A percentile compares a stretch with the other conserved stretches of the same genome.
These are phyloP conservation scores for Margarornis squamiger DNA, from an alignment of 2,797 vertebrate species.

Conservation along the genomic window DNA sequence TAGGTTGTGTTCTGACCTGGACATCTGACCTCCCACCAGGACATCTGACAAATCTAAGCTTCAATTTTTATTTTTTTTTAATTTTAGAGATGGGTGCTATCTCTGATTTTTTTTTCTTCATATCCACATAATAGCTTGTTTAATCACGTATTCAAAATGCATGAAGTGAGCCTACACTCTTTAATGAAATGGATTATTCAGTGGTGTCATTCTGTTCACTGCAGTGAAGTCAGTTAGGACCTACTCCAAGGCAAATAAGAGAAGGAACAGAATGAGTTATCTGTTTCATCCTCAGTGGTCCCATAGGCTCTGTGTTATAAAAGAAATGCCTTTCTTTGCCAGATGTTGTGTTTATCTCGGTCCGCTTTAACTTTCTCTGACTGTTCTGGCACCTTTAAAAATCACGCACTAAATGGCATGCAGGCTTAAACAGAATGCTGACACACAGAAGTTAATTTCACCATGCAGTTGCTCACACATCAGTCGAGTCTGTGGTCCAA, in stretches of 20 bases:
- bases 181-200: not conserved
- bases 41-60: not conserved
- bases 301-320: not conserved
- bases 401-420: not conserved
- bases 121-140: not conserved
- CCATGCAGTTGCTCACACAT: not conserved
- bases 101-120: not conserved
- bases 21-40: not conserved
- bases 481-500: rapidly evolving
- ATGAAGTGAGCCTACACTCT: not conserved
- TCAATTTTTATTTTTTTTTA: not conserved
- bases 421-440: not conserved
- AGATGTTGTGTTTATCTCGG: not conserved
- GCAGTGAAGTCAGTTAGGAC: not conserved
- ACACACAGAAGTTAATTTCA: not conserved
- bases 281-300: not conserved
- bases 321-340: not conserved
- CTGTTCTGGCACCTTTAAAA: not conserved
- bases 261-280: not conserved
- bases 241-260: not conserved
- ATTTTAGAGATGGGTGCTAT: not conserved
- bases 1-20: not conserved
- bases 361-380: not conserved
- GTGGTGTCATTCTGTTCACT: not conserved
- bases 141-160: not conserved